Percentiles rank a stretch among this genome's conserved stretches.
phyloP scores from a whole-genome alignment of 2,888 invertebrate genomes.

The Drosophila kuntzei region DNA sequence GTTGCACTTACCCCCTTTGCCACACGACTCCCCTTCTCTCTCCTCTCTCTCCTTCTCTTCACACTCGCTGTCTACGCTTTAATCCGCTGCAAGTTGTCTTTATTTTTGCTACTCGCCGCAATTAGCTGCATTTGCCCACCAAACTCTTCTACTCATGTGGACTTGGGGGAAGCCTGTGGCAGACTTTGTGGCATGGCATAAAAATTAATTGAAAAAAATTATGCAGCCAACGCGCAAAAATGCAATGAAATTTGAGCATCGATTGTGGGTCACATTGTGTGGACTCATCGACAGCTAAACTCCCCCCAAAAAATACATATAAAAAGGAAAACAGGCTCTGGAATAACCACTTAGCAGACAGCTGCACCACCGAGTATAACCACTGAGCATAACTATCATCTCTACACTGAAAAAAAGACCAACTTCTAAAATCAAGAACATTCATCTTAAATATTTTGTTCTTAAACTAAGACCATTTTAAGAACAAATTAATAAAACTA shows the following conservation, averaged over 20 bases:
- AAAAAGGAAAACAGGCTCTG: constrained; percentile 31
- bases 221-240: constrained; percentile 49
- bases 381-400: constrained; percentile 9
- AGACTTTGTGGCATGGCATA: constrained; percentile 71
- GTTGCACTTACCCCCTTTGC: constrained; percentile 19
- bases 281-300: constrained; percentile 63
- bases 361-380: constrained; percentile 30
- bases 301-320: constrained; percentile 20
- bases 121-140: constrained; percentile 65
- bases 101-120: constrained; percentile 73
- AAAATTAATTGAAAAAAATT: constrained; percentile 72
- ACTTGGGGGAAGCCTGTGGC: constrained; percentile 33
- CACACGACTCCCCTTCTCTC: background rate
- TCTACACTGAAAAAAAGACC: too few relatives aligned
- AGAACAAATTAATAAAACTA: too few relatives aligned
- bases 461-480: too few relatives aligned
- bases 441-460: too few relatives aligned
- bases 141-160: too few relatives aligned
- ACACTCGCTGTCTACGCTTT: constrained; percentile 15
- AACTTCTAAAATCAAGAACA: too few relatives aligned
- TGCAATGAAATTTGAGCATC: constrained; percentile 79
- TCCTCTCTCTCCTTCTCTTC: background rate
- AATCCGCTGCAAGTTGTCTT: constrained; percentile 59
- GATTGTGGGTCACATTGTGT: constrained; percentile 75
- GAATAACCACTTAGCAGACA: constrained; percentile 23